Conservation (phyloP, 2,113 vertebrate genomes). For the Tetrao urogallus region DNA sequence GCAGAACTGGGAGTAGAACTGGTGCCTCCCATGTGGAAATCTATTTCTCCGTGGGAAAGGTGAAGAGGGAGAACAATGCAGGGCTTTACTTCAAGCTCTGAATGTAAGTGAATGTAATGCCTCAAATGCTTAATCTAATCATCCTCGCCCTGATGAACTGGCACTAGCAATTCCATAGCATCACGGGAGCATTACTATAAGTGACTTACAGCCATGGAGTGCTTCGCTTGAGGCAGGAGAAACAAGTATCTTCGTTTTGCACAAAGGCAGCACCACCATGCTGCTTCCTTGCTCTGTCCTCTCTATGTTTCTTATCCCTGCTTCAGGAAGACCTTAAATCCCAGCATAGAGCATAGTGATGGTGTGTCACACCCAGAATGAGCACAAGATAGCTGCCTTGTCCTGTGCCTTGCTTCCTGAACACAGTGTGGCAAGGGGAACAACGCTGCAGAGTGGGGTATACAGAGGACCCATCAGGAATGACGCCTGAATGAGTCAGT, state of each 20-base stretch:
- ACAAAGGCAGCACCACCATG: background rate
- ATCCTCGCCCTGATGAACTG: constrained; percentile 1
- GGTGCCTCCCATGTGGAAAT: background rate
- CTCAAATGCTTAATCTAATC: constrained; percentile 9
- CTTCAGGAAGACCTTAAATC: background rate
- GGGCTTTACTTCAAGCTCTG: background rate
- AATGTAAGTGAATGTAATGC: no score
- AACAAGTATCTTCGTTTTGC: background rate
- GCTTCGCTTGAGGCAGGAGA: background rate
- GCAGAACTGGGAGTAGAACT: background rate
- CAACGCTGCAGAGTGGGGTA: background rate
- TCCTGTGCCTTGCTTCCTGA: background rate
- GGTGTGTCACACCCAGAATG: background rate
- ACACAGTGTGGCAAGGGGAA: background rate
- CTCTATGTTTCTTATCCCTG: background rate
- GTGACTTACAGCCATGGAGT: background rate
- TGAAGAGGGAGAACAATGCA: background rate
- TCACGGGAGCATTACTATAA: background rate
- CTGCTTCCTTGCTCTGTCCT: background rate
- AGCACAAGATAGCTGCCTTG: background rate
- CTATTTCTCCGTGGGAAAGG: background rate
- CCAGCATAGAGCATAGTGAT: background rate
- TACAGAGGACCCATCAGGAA: background rate
- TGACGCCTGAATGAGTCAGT: background rate
- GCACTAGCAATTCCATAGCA: background rate